Evolutionary conservation across 2,888 invertebrate genomes (phyloP).

Genomic region (Leucophenga maculata): DNA sequence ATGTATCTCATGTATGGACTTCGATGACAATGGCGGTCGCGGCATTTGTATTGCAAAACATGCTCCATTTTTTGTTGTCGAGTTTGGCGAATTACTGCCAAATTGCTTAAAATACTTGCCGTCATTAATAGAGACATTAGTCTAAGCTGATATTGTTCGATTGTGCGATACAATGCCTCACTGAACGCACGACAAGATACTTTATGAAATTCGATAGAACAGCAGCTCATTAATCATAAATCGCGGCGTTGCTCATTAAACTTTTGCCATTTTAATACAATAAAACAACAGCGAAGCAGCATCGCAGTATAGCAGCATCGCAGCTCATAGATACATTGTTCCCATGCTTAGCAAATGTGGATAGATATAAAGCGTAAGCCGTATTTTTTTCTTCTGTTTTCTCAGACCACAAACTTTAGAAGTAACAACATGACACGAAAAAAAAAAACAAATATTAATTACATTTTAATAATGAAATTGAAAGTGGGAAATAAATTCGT

Average conservation of each 20-base stretch:
- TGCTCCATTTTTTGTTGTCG: conserved; percentile 10
- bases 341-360: no score
- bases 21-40: no score
- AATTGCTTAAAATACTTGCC: not conserved
- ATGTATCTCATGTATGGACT: not conserved
- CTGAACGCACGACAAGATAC: no score
- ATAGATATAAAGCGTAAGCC: no score
- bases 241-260: conserved; percentile 13
- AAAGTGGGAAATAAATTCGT: conserved; percentile 47
- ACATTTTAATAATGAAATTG: conserved; percentile 52
- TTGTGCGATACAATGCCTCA: no score
- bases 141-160: not conserved
- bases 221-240: conserved; percentile 17
- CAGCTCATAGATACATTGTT: no score
- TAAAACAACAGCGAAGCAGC: not conserved
- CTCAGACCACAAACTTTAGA: conserved; percentile 34
- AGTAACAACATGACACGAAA: conserved; percentile 42
- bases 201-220: not conserved
- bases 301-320: no score
- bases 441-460: conserved; percentile 42
- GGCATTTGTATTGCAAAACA: conserved; percentile 10
- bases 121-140: conserved; percentile 17
- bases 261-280: not conserved
- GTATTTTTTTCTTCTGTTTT: conserved; percentile 1
- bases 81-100: not conserved